These are phyloP conservation scores for Desmodus rotundus DNA, from an alignment of 2,113 vertebrate species.

Conservation along the genomic window DNA sequence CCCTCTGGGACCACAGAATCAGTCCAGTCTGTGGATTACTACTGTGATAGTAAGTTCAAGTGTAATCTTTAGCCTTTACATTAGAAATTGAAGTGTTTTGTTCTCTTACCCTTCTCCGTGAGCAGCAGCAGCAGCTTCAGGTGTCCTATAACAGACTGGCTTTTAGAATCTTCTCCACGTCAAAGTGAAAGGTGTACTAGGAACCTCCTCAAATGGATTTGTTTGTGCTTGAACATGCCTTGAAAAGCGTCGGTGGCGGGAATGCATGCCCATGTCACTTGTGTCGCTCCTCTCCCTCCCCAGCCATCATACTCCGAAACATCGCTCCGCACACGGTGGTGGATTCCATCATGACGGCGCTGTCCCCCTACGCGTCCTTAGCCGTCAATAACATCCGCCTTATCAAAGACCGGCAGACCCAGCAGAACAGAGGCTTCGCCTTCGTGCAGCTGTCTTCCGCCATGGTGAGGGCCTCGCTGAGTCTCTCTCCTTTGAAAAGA, in stretches of 20 bases:
- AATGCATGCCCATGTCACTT: background rate
- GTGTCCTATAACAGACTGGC: background rate
- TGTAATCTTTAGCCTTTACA: background rate
- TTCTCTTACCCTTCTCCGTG: background rate
- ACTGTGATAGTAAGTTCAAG: slow-evolving; percentile 93
- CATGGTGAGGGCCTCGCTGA: slow-evolving; percentile 84
- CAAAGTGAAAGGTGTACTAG: background rate
- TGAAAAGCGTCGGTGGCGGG: background rate
- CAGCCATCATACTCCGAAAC: slow-evolving; percentile 98
- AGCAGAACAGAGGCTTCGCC: slow-evolving; percentile 97
- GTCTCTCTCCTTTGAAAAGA: background rate
- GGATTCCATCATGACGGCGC: slow-evolving; percentile 93
- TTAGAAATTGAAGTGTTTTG: background rate
- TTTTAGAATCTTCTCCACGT: background rate
- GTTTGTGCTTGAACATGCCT: background rate
- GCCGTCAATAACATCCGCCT: slow-evolving; percentile 96
- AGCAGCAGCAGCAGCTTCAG: background rate
- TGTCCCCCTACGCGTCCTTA: slow-evolving; percentile 96
- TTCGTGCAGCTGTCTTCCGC: slow-evolving; percentile 98
- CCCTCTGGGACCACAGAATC: slow-evolving; percentile 88
- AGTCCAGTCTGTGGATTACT: slow-evolving; percentile 93
- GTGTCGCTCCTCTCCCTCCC: background rate
- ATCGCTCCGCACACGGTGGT: slow-evolving; percentile 94
- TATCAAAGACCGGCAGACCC: slow-evolving; percentile 98
- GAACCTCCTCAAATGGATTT: background rate